Conservation (phyloP, 2,797 vertebrate species). For the Paguma larvata region DNA sequence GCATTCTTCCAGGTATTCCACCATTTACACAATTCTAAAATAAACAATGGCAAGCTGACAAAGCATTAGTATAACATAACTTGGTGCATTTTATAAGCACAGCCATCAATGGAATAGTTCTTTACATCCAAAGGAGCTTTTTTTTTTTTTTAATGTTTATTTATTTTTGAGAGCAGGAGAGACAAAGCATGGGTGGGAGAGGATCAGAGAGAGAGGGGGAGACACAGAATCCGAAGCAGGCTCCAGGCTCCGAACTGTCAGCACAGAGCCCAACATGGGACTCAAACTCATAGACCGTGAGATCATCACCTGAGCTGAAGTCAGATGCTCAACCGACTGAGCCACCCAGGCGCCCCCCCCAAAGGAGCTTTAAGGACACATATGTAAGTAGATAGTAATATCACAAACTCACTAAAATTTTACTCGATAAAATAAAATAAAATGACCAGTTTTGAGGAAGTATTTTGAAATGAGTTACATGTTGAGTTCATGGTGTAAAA, state of each 20-base stretch:
- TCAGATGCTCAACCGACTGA: too few relatives aligned
- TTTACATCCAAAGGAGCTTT: background rate
- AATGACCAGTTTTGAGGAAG: background rate
- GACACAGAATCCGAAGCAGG: too few relatives aligned
- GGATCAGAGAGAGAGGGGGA: too few relatives aligned
- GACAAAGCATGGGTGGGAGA: too few relatives aligned
- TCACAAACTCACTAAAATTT: conserved; percentile 27
- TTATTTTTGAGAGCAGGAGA: too few relatives aligned
- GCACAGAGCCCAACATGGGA: too few relatives aligned
- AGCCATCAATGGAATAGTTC: background rate
- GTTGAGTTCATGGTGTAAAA: background rate
- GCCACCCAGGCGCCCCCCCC: too few relatives aligned
- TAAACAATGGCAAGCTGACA: background rate
- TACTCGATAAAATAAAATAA: conserved; percentile 43
- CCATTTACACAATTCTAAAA: background rate
- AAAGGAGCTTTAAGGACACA: background rate
- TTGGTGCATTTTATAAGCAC: background rate
- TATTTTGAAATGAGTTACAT: conserved; percentile 34
- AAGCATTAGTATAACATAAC: background rate
- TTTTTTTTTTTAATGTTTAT: too few relatives aligned
- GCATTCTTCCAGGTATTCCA: background rate
- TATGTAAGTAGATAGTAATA: background rate
- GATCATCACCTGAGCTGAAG: too few relatives aligned
- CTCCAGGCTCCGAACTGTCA: too few relatives aligned
- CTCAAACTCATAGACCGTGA: too few relatives aligned